These are phyloP conservation scores for Eupithecia centaureata DNA, from an alignment of 2,888 invertebrate species.

Conservation along the genomic window DNA sequence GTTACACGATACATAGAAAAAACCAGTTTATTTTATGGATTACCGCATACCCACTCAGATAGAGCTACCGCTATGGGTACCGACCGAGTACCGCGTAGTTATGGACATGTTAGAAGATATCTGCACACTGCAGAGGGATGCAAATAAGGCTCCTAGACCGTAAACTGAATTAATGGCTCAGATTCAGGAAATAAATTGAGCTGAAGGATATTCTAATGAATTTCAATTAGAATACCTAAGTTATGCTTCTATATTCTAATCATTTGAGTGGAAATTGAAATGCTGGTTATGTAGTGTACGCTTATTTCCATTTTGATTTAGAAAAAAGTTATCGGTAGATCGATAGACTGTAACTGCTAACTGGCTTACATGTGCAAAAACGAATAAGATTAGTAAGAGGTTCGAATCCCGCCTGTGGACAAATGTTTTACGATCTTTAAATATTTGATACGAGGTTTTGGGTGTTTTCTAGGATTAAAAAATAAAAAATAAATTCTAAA, in stretches of 20 bases:
- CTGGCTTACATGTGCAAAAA: too few relatives aligned
- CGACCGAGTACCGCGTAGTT: not conserved
- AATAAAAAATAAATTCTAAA: too few relatives aligned
- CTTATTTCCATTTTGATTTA: too few relatives aligned
- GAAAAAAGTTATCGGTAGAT: too few relatives aligned
- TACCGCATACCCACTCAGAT: not conserved
- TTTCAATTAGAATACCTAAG: slow-evolving; percentile 44
- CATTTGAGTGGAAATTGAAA: not conserved
- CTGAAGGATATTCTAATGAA: slow-evolving; percentile 51
- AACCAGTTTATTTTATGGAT: not conserved
- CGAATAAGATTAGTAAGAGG: too few relatives aligned
- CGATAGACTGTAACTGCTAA: too few relatives aligned
- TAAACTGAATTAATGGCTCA: slow-evolving; percentile 61
- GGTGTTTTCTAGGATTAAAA: too few relatives aligned
- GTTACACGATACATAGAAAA: too few relatives aligned
- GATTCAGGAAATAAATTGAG: slow-evolving; percentile 55
- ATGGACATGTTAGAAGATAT: not conserved
- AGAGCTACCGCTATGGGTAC: not conserved
- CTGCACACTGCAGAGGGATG: slow-evolving; percentile 52
- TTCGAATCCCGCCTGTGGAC: too few relatives aligned
- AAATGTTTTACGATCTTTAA: too few relatives aligned
- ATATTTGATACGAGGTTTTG: too few relatives aligned
- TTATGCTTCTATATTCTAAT: slow-evolving; percentile 15
- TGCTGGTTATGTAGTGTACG: too few relatives aligned
- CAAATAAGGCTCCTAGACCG: slow-evolving; percentile 53